Conservation (phyloP, 2,888 invertebrate species). For the Ernsta delagoae region DNA sequence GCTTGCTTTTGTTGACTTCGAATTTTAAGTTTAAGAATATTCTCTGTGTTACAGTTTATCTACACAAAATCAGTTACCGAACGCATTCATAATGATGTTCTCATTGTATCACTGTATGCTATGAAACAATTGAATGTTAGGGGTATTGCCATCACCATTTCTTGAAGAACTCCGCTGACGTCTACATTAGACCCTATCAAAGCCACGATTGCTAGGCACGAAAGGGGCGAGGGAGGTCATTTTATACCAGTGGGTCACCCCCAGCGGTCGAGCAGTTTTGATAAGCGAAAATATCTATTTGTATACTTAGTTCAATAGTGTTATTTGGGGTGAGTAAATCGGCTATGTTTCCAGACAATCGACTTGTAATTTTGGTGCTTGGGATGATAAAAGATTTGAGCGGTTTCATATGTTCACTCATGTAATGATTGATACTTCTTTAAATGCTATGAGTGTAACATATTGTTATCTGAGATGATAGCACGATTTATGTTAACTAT, state of each 20-base stretch:
- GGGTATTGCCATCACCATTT: slow-evolving; percentile 36
- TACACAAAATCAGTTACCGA: slow-evolving; percentile 48
- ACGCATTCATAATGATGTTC: slow-evolving; percentile 53
- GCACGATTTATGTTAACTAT: too few species aligned
- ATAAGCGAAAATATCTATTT: slow-evolving; percentile 60
- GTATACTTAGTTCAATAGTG: slow-evolving; percentile 53
- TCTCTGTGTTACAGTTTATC: slow-evolving; percentile 33
- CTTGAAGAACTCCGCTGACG: slow-evolving; percentile 38
- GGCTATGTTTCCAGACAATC: slow-evolving; percentile 51
- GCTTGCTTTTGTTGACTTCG: too few species aligned
- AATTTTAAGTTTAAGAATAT: too few species aligned
- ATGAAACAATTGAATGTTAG: slow-evolving; percentile 53
- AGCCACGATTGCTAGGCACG: neutral
- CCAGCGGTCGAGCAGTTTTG: slow-evolving; percentile 46
- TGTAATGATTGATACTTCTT: neutral
- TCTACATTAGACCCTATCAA: slow-evolving; percentile 2
- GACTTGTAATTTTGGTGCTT: slow-evolving; percentile 39
- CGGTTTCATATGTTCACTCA: slow-evolving; percentile 14
- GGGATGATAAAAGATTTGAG: slow-evolving; percentile 16
- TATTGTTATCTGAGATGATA: too few species aligned
- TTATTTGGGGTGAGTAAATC: slow-evolving; percentile 51
- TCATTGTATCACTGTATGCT: slow-evolving; percentile 57
- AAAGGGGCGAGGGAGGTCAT: slow-evolving; percentile 38
- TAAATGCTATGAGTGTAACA: neutral
- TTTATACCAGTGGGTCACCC: slow-evolving; percentile 43